phyloP scores from a whole-genome alignment of 2,888 invertebrate genomes.

The Agrypnus murinus region DNA sequence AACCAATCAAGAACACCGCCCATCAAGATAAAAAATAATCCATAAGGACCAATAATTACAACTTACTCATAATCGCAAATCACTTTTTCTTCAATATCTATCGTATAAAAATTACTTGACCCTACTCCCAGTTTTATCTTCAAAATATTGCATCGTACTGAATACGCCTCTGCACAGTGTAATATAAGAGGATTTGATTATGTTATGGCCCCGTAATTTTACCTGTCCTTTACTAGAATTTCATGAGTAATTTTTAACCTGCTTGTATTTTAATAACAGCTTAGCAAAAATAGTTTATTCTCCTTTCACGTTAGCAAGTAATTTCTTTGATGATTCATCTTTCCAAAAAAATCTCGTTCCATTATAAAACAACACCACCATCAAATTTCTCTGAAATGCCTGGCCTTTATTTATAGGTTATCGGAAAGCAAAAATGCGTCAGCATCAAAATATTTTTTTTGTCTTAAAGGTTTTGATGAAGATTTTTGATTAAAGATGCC shows the following conservation, averaged over 20 bases:
- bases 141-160: too few relatives aligned
- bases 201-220: slow-evolving; percentile 43
- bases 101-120: too few relatives aligned
- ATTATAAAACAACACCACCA: background rate
- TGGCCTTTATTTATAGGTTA: background rate
- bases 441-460: background rate
- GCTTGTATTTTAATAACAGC: slow-evolving; percentile 42
- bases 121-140: too few relatives aligned
- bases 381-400: background rate
- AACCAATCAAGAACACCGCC: too few relatives aligned
- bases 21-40: too few relatives aligned
- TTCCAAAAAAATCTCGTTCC: slow-evolving; percentile 3
- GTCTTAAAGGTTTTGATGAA: too few relatives aligned
- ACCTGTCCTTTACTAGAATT: slow-evolving; percentile 41
- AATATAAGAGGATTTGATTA: slow-evolving; percentile 45
- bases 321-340: slow-evolving; percentile 34
- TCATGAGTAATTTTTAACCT: slow-evolving; percentile 41
- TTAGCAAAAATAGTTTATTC: slow-evolving; percentile 39
- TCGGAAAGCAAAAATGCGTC: slow-evolving; percentile 8
- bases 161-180: slow-evolving; percentile 29
- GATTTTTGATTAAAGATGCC: background rate
- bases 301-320: slow-evolving; percentile 29
- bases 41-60: too few relatives aligned
- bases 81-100: too few relatives aligned
- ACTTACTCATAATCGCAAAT: too few relatives aligned